A percentile compares a stretch with the other conserved stretches of the same genome.
These are phyloP conservation scores for Hemithea aestivaria DNA, from an alignment of 2,888 invertebrate species.

Conservation along the genomic window DNA sequence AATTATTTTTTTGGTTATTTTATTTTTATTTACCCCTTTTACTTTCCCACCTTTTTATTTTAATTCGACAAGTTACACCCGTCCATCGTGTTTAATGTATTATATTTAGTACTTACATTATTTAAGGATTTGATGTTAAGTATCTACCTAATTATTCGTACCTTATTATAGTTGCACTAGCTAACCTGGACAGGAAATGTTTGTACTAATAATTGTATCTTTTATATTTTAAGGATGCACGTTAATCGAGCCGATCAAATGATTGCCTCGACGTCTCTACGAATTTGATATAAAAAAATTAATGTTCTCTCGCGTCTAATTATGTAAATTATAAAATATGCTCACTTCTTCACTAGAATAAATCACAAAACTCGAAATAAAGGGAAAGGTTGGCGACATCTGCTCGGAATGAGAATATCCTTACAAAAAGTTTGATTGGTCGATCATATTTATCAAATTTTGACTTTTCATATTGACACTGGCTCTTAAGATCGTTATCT, in stretches of 20 bases:
- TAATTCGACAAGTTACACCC: conserved; percentile 75
- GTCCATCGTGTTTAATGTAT: conserved; percentile 76
- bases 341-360: conserved; percentile 60
- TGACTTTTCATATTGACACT: conserved; percentile 34
- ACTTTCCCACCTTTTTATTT: conserved; percentile 40
- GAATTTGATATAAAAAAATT: conserved; percentile 64
- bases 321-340: conserved; percentile 56
- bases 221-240: conserved; percentile 68
- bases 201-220: conserved; percentile 57
- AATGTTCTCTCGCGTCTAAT: conserved; percentile 58
- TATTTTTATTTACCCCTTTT: conserved; percentile 46
- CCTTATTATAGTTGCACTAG: conserved; percentile 61
- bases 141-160: conserved; percentile 65
- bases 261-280: conserved; percentile 48
- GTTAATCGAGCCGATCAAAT: conserved; percentile 42
- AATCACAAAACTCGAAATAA: conserved; percentile 36
- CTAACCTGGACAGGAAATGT: conserved; percentile 58
- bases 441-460: conserved; percentile 20
- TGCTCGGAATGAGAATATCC: conserved; percentile 15
- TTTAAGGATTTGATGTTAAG: conserved; percentile 70
- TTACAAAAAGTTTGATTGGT: conserved; percentile 11
- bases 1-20: conserved; percentile 66
- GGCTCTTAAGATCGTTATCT: conserved; percentile 35
- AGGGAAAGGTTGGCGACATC: conserved; percentile 23
- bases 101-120: conserved; percentile 57